Conservation (phyloP, 2,888 invertebrate genomes). For the Glaucopsyche alexis region DNA sequence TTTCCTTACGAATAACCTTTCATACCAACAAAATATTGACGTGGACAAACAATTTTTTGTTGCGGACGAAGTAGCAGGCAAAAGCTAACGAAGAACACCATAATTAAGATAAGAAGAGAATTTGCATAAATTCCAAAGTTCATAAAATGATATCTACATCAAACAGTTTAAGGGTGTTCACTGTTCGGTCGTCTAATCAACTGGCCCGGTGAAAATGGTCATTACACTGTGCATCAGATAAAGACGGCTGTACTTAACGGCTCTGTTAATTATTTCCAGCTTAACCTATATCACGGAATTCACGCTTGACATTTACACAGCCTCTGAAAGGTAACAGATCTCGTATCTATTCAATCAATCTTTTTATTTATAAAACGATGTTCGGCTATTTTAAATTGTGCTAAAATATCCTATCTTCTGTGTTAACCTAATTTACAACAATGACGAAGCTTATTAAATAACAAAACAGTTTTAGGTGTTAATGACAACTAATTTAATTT, state of each 20-base stretch:
- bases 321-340: constrained; percentile 9
- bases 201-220: background rate
- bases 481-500: constrained; percentile 2
- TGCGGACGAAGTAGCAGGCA: background rate
- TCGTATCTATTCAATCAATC: constrained; percentile 11
- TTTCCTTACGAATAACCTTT: too few species aligned
- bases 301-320: constrained; percentile 1
- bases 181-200: background rate
- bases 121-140: constrained; percentile 13
- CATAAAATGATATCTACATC: constrained; percentile 16
- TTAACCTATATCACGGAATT: constrained; percentile 15
- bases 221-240: constrained; percentile 24
- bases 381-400: background rate
- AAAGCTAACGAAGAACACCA: background rate
- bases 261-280: constrained; percentile 24
- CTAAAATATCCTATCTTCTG: background rate
- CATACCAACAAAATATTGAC: too few species aligned
- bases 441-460: constrained; percentile 13
- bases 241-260: constrained; percentile 8
- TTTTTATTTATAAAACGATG: background rate
- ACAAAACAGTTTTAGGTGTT: constrained; percentile 7
- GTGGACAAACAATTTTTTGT: too few species aligned
- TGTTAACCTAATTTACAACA: background rate
- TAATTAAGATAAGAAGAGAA: background rate
- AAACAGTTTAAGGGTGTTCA: background rate